These are phyloP conservation scores for Lasioglossum albipes DNA, from an alignment of 1,140 invertebrate species.

Conservation along the genomic window DNA sequence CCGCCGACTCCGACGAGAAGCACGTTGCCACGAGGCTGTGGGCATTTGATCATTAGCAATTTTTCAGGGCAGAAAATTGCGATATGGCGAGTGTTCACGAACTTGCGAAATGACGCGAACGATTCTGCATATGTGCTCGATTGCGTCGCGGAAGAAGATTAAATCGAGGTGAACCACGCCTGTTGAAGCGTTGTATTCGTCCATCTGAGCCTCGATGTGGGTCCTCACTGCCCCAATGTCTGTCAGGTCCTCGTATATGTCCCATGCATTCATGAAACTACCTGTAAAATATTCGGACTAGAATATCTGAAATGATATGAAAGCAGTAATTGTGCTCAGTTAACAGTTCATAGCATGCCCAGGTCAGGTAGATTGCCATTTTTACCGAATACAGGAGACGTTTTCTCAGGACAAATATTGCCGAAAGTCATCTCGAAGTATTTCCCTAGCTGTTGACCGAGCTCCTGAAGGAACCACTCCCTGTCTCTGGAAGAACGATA, in stretches of 20 bases:
- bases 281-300: constrained; percentile 67
- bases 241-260: constrained; percentile 88
- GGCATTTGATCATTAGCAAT: no score
- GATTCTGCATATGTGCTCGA: constrained; percentile 90
- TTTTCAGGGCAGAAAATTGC: neutral
- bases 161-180: constrained; percentile 89
- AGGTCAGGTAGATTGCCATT: neutral
- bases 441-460: constrained; percentile 86
- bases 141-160: constrained; percentile 90
- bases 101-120: constrained; percentile 89
- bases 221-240: constrained; percentile 83
- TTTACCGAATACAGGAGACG: constrained; percentile 87
- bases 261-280: constrained; percentile 87
- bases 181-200: constrained; percentile 89
- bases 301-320: no score
- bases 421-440: constrained; percentile 90
- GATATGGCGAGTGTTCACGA: neutral
- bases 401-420: constrained; percentile 88
- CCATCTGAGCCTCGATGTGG: constrained; percentile 85
- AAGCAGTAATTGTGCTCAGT: no score
- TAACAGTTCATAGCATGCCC: no score
- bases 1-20: constrained; percentile 92
- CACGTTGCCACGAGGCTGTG: constrained; percentile 88
- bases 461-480: constrained; percentile 86
- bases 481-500: constrained; percentile 82